Evolutionary conservation across 2,888 invertebrate species (phyloP), one percentile per base, ranked within the genome.

Genomic region (Cephonodes hylas): DNA sequence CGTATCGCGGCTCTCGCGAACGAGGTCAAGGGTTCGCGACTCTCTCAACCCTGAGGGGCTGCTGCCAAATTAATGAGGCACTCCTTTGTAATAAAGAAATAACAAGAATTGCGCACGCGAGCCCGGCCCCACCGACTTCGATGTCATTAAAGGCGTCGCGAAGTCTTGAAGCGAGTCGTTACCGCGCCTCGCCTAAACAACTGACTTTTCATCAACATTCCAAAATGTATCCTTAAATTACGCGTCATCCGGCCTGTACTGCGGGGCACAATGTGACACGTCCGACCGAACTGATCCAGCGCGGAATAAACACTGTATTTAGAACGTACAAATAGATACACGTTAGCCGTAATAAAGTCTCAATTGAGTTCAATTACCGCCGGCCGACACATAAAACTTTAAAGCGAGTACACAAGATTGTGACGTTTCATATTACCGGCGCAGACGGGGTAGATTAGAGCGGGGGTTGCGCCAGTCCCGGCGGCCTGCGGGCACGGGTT

Each of bases 81-180:
- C 91, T 92, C 90, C 91, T 93, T 93, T 93, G 93, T 93, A 91
- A 93, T 93, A 93, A 93, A 93, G 91, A 93, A 91, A 92, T 91
- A 92, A 93, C 92, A 93, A 93, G 93, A 90, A 89, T 85, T 88
- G 91, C 88, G 92, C 93, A 93, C 91, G 91, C 90, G 88, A 90
- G 84, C 86, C 84, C 79, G 79, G 83, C 81, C 83, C 85, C 80
- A 80, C 83, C 82, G 85, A 84, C 84, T 85, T 83, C 83, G 86
- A 85, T 86, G 87, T 91, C 91, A 90, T 93, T 91, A 91, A 83
- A 85, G 87, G 86, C 85, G 86, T 85, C 84, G 86, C 84, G 82
- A 83, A 85, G 85, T 85, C 88, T 88, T 84, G 81, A 78, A 83
- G 81, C 81, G 83, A 86, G 82, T 89, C 85, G 87, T 88, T 89